These are phyloP conservation scores for Steinernema khuongi DNA, from an alignment of 1,140 invertebrate genomes.

Conservation along the genomic window DNA sequence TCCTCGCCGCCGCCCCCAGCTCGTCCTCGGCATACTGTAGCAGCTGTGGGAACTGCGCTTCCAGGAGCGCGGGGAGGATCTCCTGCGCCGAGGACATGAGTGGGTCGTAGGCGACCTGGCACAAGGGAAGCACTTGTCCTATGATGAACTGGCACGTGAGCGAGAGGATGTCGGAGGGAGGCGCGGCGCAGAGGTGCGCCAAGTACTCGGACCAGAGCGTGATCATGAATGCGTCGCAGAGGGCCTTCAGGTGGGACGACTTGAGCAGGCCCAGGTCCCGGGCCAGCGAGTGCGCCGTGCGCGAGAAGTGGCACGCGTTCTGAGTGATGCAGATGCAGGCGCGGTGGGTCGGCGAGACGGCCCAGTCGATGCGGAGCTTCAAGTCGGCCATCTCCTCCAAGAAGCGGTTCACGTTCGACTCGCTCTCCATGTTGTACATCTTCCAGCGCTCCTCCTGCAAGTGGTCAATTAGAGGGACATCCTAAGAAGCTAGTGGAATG, in stretches of 20 bases:
- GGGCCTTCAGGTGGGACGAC: slow-evolving; percentile 4
- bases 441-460: slow-evolving; percentile 53
- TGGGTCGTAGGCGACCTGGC: neutral
- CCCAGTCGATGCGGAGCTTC: slow-evolving; percentile 25
- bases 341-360: slow-evolving; percentile 20
- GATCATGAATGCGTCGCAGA: neutral
- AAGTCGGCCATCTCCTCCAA: slow-evolving; percentile 35
- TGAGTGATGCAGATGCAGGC: slow-evolving; percentile 23
- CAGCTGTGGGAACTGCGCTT: neutral
- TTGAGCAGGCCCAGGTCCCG: slow-evolving; percentile 18
- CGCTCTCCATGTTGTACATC: slow-evolving; percentile 49
- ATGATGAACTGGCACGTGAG: slow-evolving; percentile 6
- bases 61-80: neutral
- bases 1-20: neutral
- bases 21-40: neutral
- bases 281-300: slow-evolving; percentile 25
- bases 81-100: neutral
- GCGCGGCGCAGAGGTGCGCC: neutral
- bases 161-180: neutral
- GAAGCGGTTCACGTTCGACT: slow-evolving; percentile 32
- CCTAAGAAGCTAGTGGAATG: neutral
- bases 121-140: neutral
- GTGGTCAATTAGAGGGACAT: neutral
- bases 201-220: neutral
- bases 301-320: slow-evolving; percentile 27